These are phyloP conservation scores for Pseudonaja textilis DNA, from an alignment of 2,113 vertebrate species.

Conservation along the genomic window DNA sequence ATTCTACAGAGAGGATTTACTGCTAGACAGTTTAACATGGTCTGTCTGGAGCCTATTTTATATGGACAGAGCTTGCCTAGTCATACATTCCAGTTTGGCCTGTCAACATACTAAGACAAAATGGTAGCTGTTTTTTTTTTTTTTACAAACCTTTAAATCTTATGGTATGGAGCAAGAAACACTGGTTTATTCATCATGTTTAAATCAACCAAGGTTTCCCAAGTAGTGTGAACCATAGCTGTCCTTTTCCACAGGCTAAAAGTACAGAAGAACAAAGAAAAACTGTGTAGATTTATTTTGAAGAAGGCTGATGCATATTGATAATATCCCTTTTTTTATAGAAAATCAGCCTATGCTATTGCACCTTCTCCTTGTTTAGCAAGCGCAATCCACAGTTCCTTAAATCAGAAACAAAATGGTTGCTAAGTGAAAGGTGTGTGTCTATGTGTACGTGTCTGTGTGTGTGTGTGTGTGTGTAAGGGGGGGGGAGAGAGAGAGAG, in stretches of 20 bases:
- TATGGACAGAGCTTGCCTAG: background rate
- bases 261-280: slow-evolving; percentile 16
- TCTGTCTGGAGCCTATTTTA: background rate
- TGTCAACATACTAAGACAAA: background rate
- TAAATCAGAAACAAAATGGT: background rate
- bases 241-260: background rate
- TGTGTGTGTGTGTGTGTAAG: too few relatives aligned
- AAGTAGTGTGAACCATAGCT: background rate
- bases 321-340: background rate
- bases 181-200: background rate
- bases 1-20: slow-evolving; percentile 45
- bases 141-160: background rate
- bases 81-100: background rate
- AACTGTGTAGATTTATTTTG: background rate
- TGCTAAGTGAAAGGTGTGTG: background rate
- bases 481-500: too few relatives aligned
- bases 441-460: too few relatives aligned
- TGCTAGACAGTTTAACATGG: slow-evolving; percentile 30
- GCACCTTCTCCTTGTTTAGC: background rate
- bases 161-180: background rate
- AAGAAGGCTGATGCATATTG: background rate
- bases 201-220: background rate
- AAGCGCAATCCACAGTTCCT: background rate
- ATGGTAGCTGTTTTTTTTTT: background rate
- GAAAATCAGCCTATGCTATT: background rate